Evolutionary conservation across 2,888 invertebrate species (phyloP).

Genomic region (Nomada ferruginata): DNA sequence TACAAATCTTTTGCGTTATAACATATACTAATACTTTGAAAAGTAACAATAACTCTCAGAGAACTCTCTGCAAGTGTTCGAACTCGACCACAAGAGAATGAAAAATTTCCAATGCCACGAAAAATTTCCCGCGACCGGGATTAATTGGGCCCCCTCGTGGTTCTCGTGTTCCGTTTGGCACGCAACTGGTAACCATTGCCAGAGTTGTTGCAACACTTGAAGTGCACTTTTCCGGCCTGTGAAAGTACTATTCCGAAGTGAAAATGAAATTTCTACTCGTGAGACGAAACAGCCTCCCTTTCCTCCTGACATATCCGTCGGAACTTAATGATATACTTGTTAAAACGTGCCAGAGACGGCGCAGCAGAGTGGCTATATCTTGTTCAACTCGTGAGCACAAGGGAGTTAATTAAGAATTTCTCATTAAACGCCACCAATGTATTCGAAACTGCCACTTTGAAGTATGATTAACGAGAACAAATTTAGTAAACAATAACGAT

Average conservation of each 20-base stretch:
- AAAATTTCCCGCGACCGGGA: conserved; percentile 51
- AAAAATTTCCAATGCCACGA: conserved; percentile 36
- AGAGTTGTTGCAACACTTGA: conserved; percentile 23
- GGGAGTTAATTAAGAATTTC: conserved; percentile 43
- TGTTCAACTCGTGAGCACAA: conserved; percentile 25
- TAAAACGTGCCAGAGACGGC: conserved; percentile 37
- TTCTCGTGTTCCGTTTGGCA: conserved; percentile 39
- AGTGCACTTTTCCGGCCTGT: conserved; percentile 56
- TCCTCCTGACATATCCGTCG: conserved; percentile 26
- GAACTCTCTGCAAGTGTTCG: conserved; percentile 24
- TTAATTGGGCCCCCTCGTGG: conserved; percentile 46
- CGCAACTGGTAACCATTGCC: conserved; percentile 61
- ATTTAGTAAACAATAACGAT: background rate
- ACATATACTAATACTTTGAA: no score
- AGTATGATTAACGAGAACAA: background rate
- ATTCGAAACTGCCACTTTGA: background rate
- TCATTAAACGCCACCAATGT: background rate
- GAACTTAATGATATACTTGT: conserved; percentile 42
- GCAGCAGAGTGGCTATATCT: background rate
- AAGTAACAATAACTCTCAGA: no score
- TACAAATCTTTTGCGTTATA: no score
- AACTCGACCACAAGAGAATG: conserved; percentile 32
- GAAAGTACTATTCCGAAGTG: conserved; percentile 54
- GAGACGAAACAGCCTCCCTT: conserved; percentile 30
- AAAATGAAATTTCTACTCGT: conserved; percentile 59